These are phyloP conservation scores for Limnodromus scolopaceus DNA, from an alignment of 2,797 vertebrate genomes.

Conservation along the genomic window DNA sequence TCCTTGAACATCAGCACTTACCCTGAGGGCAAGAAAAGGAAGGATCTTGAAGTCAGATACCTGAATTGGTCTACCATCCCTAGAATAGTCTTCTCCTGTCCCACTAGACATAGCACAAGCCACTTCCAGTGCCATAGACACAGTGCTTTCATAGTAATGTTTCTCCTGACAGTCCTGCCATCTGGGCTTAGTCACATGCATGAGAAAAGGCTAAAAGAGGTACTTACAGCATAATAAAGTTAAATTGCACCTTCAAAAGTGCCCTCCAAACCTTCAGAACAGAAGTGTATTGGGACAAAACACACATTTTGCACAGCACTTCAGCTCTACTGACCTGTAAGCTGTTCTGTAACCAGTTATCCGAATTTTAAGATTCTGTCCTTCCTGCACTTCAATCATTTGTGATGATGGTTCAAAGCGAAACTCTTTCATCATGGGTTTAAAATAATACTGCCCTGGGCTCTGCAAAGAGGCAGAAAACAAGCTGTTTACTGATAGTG, in stretches of 20 bases:
- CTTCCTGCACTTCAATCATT: constrained; percentile 97
- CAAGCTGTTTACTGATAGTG: neutral
- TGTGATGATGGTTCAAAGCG: constrained; percentile 96
- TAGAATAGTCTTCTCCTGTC: neutral
- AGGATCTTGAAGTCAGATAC: neutral
- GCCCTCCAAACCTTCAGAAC: neutral
- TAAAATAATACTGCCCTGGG: constrained; percentile 98
- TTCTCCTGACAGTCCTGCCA: neutral
- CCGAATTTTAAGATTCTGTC: constrained; percentile 90
- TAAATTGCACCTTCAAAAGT: neutral
- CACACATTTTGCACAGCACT: neutral
- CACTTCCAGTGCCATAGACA: neutral
- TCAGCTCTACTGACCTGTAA: constrained; percentile 86
- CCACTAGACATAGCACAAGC: neutral
- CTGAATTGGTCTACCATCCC: neutral
- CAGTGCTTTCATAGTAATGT: neutral
- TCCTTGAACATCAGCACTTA: neutral
- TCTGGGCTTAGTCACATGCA: neutral
- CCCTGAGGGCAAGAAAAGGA: neutral
- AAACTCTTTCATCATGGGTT: constrained; percentile 99
- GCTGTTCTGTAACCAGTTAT: constrained; percentile 94
- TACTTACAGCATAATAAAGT: neutral
- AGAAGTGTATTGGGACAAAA: neutral
- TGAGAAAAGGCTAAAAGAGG: neutral
- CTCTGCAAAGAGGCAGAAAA: constrained; percentile 80